Evolutionary conservation across 2,888 invertebrate genomes (phyloP).

Genomic region (Tortricodes alternella): DNA sequence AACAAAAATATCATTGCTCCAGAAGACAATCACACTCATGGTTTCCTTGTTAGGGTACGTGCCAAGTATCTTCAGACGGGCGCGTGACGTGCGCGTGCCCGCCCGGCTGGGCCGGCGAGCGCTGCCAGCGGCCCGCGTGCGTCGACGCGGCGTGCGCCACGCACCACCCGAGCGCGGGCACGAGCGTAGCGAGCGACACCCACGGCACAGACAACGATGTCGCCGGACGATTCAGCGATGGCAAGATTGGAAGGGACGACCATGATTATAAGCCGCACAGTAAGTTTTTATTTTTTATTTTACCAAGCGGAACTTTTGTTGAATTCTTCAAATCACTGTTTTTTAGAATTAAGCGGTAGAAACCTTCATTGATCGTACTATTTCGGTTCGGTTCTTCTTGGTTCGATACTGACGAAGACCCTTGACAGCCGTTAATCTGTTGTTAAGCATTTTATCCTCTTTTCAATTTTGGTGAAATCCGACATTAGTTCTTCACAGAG

Average conservation of each 20-base stretch:
- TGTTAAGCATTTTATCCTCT: no score
- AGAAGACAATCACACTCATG: no score
- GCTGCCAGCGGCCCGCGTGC: slow-evolving; percentile 88
- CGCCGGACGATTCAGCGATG: slow-evolving; percentile 1
- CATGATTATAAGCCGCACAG: slow-evolving; percentile 36
- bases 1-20: no score
- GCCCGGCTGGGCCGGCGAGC: slow-evolving; percentile 84
- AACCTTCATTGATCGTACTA: no score
- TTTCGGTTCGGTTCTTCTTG: no score
- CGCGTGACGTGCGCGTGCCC: slow-evolving; percentile 84
- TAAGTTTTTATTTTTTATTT: slow-evolving; percentile 24
- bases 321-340: no score
- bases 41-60: slow-evolving; percentile 52
- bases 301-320: no score
- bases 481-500: no score
- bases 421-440: no score
- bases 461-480: no score
- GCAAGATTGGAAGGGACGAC: slow-evolving; percentile 28
- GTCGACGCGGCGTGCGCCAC: slow-evolving; percentile 79
- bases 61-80: slow-evolving; percentile 48
- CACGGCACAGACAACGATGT: slow-evolving; percentile 22
- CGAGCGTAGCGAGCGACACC: slow-evolving; percentile 68
- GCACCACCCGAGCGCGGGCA: slow-evolving; percentile 84
- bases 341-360: no score
- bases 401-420: no score